Conservation (phyloP, 2,113 vertebrate species). For the Origma solitaria region DNA sequence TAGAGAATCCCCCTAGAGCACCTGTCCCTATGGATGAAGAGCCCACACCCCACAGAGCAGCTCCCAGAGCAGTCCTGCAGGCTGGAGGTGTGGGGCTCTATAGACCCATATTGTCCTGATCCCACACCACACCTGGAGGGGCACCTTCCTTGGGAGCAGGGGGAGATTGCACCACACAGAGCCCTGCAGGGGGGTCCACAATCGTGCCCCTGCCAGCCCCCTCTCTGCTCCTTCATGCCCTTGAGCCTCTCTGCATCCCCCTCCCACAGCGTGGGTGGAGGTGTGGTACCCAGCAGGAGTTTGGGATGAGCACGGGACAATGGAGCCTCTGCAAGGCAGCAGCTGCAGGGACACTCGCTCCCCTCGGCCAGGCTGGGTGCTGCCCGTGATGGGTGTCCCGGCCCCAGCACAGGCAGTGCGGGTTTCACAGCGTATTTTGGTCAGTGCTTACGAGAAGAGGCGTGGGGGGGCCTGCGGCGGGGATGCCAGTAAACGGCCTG, state of each 20-base stretch:
- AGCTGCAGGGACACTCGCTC: fast-evolving
- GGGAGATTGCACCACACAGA: neutral
- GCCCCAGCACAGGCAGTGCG: neutral
- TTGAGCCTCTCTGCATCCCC: no score
- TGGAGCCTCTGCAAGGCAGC: neutral
- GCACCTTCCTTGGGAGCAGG: neutral
- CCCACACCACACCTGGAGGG: neutral
- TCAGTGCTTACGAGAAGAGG: slow-evolving; percentile 59
- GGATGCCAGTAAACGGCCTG: slow-evolving; percentile 48
- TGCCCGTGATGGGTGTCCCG: neutral
- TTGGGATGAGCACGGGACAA: neutral
- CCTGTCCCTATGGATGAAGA: neutral
- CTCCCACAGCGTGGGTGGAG: fast-evolving
- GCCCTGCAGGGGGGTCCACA: neutral
- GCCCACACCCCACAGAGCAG: neutral
- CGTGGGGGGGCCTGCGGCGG: neutral
- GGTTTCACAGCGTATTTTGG: slow-evolving; percentile 40
- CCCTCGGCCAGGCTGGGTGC: neutral
- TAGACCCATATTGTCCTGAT: fast-evolving
- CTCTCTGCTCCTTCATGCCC: fast-evolving
- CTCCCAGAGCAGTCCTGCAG: neutral
- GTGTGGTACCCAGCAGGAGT: fast-evolving
- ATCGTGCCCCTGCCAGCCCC: fast-evolving
- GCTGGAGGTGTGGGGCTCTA: fast-evolving
- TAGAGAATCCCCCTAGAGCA: neutral